Evolutionary conservation across 53 echinoderm and acorn worm genomes (phyloP), one percentile per base, ranked within the genome.

Genomic region (Astropecten irregularis): DNA sequence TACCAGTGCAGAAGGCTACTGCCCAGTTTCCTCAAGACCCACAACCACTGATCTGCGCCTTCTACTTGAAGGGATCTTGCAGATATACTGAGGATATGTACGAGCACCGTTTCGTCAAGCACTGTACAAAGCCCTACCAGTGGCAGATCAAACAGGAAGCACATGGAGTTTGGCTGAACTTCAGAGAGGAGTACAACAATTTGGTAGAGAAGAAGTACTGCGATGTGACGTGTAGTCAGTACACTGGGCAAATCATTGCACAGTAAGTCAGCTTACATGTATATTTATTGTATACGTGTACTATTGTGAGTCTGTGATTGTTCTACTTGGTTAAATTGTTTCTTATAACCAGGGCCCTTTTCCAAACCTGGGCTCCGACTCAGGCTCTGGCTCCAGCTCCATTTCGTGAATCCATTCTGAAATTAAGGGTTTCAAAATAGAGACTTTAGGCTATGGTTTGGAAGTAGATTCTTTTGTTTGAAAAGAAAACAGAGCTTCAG

Each of bases 191-290:
- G 40, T 25, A 18, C 7, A 83, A 83, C 34, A 57, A 51, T 32
- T 33, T 31, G 13, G 26, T 83, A 1, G 83, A 83, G 53, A 11
- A 83, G 23, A 14, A 53, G 19, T 83, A 51, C 83, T 83, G 83
- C 52, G 39, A 83, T 18, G 69, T 67, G 35, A 83, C 27, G 14
- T 38, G 51, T 35, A 37, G 18, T 6, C 11, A 68, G 25, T 66
- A 54, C 58, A 58, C 32, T 4, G 76, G 58, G 30, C 23, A 36
- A 5, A 76, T 76, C 32, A 8, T 18, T 40, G 76, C 38, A 13
- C 18, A 58, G 76, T 76, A 32, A 76, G 76, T 27, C 25, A 38
- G 8, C 21, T 32, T 0, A 9, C 2, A n/a, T n/a, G 46, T 9
- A 44, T 7, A 9, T 31, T 2, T 30, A 28, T 16, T 59, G 56